These are phyloP conservation scores for Meandrina meandrites DNA, from an alignment of 92 coral and sea anemone species.

Conservation along the genomic window DNA sequence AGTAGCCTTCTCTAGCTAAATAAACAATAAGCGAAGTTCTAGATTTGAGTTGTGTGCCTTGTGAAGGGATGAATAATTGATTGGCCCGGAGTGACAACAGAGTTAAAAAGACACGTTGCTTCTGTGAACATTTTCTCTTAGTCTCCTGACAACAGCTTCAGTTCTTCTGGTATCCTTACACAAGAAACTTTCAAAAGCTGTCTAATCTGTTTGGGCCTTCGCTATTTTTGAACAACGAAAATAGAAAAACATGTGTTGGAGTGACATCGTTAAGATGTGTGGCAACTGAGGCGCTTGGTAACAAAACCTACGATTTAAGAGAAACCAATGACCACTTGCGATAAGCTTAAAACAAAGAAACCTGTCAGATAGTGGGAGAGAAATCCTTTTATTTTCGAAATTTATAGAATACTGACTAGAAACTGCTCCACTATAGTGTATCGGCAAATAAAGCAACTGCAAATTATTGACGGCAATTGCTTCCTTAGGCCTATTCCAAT, in stretches of 20 bases:
- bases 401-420: neutral
- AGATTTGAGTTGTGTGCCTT: constrained; percentile 21
- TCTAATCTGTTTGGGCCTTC: neutral
- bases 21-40: constrained; percentile 23
- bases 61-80: neutral
- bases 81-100: constrained; percentile 7
- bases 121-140: constrained; percentile 8
- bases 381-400: neutral
- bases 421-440: neutral
- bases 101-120: constrained; percentile 12
- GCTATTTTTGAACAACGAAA: neutral
- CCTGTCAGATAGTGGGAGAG: neutral
- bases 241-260: constrained; percentile 21
- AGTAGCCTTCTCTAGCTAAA: constrained; percentile 22
- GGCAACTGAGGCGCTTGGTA: constrained; percentile 11
- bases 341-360: neutral
- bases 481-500: constrained; percentile 8
- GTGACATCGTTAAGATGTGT: neutral
- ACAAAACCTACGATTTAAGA: neutral
- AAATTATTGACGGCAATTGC: constrained; percentile 17
- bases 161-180: constrained; percentile 23
- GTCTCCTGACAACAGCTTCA: constrained; percentile 34
- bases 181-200: neutral
- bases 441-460: constrained; percentile 10
- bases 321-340: neutral